phyloP scores from a whole-genome alignment of 2,888 invertebrate species.

The Hirtodrosophila confusa region DNA sequence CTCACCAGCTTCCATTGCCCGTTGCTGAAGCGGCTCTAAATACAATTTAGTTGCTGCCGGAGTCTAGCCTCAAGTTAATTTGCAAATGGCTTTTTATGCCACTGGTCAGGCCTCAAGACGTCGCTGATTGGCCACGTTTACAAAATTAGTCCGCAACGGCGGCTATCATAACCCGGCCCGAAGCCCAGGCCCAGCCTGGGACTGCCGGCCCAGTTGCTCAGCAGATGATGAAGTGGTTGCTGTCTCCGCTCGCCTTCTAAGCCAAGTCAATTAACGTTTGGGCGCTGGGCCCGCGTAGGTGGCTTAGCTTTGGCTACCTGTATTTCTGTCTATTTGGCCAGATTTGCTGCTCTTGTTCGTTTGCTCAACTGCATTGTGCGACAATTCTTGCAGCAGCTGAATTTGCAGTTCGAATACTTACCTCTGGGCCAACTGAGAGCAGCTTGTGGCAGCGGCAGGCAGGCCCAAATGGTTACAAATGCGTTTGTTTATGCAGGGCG shows the following conservation, averaged over 20 bases:
- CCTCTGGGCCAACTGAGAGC: neutral
- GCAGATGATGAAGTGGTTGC: conserved; percentile 60
- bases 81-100: conserved; percentile 77
- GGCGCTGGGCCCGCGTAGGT: conserved; percentile 38
- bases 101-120: conserved; percentile 41
- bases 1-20: conserved; percentile 12
- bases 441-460: neutral
- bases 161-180: conserved; percentile 23
- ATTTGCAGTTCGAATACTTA: conserved; percentile 5
- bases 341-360: conserved; percentile 13
- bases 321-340: conserved; percentile 24
- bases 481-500: conserved; percentile 30
- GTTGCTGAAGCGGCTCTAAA: conserved; percentile 64
- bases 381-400: conserved; percentile 40
- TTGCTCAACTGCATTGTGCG: conserved; percentile 17
- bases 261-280: conserved; percentile 69
- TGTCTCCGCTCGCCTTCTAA: conserved; percentile 17
- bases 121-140: conserved; percentile 79
- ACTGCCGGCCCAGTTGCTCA: no score
- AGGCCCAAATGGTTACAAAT: conserved; percentile 54
- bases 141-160: conserved; percentile 66
- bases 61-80: conserved; percentile 79
- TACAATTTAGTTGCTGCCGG: conserved; percentile 67
- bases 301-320: conserved; percentile 56
- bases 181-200: neutral